Conservation (phyloP, 92 coral and sea anemone genomes). For the Bergia sp. region DNA sequence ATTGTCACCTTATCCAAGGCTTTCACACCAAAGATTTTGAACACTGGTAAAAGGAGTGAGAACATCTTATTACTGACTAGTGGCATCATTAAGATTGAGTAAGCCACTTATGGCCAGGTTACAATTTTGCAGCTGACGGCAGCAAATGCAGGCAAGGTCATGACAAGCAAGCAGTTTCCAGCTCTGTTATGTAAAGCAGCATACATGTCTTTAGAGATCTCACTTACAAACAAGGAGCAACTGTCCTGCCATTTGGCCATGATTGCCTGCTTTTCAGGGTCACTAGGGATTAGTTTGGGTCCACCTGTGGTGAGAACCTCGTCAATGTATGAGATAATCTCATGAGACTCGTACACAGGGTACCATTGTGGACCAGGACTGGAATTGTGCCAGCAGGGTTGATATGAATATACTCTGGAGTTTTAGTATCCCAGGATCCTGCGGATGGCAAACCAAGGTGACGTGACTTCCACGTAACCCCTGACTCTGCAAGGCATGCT, state of each 20-base stretch:
- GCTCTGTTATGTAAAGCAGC: slow-evolving; percentile 19
- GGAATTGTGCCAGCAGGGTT: slow-evolving; percentile 40
- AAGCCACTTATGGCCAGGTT: neutral
- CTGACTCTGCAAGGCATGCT: slow-evolving; percentile 36
- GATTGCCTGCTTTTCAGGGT: slow-evolving; percentile 29
- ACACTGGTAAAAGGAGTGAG: no score
- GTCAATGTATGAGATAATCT: slow-evolving; percentile 37
- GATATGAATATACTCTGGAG: slow-evolving; percentile 26
- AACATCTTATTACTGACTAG: no score
- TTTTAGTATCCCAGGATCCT: slow-evolving; percentile 44
- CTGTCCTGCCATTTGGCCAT: slow-evolving; percentile 48
- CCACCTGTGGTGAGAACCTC: slow-evolving; percentile 45
- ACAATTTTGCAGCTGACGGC: neutral
- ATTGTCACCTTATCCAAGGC: slow-evolving; percentile 13
- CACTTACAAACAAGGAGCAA: slow-evolving; percentile 14
- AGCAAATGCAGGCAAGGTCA: slow-evolving; percentile 3
- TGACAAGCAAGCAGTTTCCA: neutral
- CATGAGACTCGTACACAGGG: slow-evolving; percentile 45
- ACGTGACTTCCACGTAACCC: slow-evolving; percentile 27
- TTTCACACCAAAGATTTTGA: slow-evolving; percentile 20
- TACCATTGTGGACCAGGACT: slow-evolving; percentile 38
- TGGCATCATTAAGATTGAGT: slow-evolving; percentile 16
- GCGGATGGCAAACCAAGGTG: slow-evolving; percentile 13
- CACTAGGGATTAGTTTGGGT: slow-evolving; percentile 38
- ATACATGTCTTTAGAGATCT: neutral